Percentiles rank a stretch among this genome's conserved stretches.
Evolutionary conservation across 2,888 invertebrate species (phyloP).

Genomic region (Tachystola acroxantha): DNA sequence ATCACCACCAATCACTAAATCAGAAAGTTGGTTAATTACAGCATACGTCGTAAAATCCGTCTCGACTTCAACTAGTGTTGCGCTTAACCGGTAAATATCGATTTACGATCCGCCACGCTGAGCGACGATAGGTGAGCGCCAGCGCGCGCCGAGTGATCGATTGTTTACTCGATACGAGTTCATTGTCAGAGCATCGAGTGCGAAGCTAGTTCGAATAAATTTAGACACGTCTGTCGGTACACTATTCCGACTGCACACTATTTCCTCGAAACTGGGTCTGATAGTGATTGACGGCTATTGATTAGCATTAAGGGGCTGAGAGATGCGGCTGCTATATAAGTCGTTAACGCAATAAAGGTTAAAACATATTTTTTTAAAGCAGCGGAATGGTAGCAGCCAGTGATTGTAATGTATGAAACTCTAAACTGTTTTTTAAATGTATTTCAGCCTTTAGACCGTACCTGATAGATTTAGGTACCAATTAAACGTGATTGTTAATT

Average conservation of each 20-base stretch:
- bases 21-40: slow-evolving; percentile 50
- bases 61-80: slow-evolving; percentile 57
- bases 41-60: slow-evolving; percentile 54
- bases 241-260: slow-evolving; percentile 18
- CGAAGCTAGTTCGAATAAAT: slow-evolving; percentile 62
- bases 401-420: too few species aligned
- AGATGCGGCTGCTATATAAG: too few species aligned
- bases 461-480: too few species aligned
- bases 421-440: too few species aligned
- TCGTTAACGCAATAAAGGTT: too few species aligned
- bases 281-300: slow-evolving; percentile 30
- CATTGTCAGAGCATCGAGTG: slow-evolving; percentile 70
- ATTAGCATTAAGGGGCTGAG: too few species aligned
- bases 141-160: slow-evolving; percentile 63
- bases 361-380: too few species aligned
- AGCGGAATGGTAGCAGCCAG: too few species aligned
- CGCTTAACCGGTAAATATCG: slow-evolving; percentile 48
- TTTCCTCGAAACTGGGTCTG: slow-evolving; percentile 44
- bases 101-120: slow-evolving; percentile 61
- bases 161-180: slow-evolving; percentile 70
- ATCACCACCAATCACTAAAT: slow-evolving; percentile 26
- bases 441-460: too few species aligned
- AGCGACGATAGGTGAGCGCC: slow-evolving; percentile 60
- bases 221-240: slow-evolving; percentile 58
- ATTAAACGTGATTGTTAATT: too few species aligned